Evolutionary conservation across 2,113 vertebrate genomes (phyloP).

Genomic region (Hydropotes inermis): DNA sequence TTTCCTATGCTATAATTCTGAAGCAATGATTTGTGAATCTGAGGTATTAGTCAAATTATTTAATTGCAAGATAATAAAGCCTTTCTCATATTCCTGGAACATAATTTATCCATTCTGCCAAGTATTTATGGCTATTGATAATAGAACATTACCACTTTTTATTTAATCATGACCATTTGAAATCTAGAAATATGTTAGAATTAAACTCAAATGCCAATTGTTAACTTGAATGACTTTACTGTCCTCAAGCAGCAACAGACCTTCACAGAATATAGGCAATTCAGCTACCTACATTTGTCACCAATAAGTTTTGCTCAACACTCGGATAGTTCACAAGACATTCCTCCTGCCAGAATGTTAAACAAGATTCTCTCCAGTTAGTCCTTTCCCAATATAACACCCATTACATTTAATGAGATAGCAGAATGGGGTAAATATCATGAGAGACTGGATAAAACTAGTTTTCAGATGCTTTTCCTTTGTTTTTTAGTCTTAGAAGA

Average conservation of each 20-base stretch:
- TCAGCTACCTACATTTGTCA: background rate
- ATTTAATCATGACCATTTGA: background rate
- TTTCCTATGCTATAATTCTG: background rate
- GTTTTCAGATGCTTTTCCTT: background rate
- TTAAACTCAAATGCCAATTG: background rate
- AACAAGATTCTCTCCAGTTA: background rate
- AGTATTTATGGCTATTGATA: background rate
- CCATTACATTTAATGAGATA: background rate
- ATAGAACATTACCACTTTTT: background rate
- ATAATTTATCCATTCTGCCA: background rate
- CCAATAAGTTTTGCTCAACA: background rate
- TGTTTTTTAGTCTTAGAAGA: background rate
- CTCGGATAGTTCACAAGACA: background rate
- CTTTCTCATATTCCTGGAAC: background rate
- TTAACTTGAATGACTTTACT: background rate
- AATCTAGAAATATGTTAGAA: background rate
- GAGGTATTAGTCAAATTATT: background rate
- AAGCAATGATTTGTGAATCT: background rate
- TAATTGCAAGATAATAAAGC: background rate
- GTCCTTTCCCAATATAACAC: background rate
- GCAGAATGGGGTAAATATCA: background rate
- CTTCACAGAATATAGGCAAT: background rate
- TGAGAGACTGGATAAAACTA: background rate
- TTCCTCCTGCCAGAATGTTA: background rate
- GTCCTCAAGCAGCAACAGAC: background rate